A percentile compares a stretch with the other conserved stretches of the same genome.
phyloP scores from a whole-genome alignment of 2,113 vertebrate genomes.

The Neotoma lepida region DNA sequence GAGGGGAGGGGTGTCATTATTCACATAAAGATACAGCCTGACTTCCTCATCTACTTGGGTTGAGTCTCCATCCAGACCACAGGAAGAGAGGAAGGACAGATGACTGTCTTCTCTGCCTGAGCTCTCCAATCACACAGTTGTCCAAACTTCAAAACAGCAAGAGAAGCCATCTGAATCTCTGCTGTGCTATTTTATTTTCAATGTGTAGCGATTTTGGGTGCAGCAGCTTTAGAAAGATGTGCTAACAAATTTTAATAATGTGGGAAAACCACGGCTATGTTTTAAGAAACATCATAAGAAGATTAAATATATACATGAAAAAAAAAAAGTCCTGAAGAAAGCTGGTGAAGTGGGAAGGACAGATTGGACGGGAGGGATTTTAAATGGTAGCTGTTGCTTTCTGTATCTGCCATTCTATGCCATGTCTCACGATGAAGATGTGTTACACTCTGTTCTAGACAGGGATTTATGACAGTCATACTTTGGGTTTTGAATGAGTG shows the following conservation, averaged over 20 bases:
- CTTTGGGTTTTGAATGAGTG: neutral
- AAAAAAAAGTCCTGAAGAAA: neutral
- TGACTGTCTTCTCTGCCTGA: neutral
- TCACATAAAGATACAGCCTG: neutral
- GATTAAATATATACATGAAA: neutral
- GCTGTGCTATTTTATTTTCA: neutral
- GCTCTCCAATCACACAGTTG: neutral
- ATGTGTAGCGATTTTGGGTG: neutral
- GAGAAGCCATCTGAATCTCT: neutral
- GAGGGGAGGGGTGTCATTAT: neutral
- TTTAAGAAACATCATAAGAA: neutral
- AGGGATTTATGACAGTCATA: neutral
- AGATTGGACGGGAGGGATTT: neutral
- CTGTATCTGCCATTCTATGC: no score
- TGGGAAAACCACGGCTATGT: neutral
- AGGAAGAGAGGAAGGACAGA: neutral
- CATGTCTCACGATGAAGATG: neutral
- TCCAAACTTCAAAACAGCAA: neutral
- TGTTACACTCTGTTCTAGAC: neutral
- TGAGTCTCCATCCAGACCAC: neutral
- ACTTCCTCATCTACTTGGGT: neutral
- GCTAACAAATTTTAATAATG: neutral
- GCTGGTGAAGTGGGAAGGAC: neutral
- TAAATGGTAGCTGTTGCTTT: neutral
- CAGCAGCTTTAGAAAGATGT: neutral